These are phyloP conservation scores for Odontamblyopus rebecca DNA, from an alignment of 2,797 vertebrate genomes.

Conservation along the genomic window DNA sequence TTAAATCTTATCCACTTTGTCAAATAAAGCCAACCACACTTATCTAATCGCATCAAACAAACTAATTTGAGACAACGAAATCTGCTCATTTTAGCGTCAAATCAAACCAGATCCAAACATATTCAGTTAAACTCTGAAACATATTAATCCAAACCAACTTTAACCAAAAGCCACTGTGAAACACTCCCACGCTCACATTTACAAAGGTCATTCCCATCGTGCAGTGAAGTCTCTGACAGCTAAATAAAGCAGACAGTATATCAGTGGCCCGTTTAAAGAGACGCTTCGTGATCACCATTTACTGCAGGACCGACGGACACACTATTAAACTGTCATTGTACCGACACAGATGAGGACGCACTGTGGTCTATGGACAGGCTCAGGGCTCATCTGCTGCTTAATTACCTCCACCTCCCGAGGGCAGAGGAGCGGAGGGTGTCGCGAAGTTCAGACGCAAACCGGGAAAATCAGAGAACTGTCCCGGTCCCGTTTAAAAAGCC, in stretches of 20 bases:
- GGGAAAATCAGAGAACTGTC: no score
- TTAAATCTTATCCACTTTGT: no score
- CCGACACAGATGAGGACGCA: constrained; percentile 12
- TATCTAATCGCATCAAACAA: no score
- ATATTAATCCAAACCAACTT: not conserved
- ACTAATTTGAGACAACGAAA: no score
- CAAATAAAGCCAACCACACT: no score
- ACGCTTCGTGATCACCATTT: constrained; percentile 1
- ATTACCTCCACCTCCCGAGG: constrained; percentile 31
- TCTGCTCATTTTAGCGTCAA: not conserved
- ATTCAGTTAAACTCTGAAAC: not conserved
- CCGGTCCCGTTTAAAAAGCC: no score
- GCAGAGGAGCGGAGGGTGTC: not conserved
- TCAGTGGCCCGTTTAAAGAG: not conserved
- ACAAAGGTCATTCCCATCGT: not conserved
- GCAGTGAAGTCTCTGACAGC: not conserved
- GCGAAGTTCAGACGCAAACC: no score
- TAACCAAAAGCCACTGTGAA: constrained; percentile 3
- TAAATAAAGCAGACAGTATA: not conserved
- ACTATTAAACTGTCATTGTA: constrained; percentile 12
- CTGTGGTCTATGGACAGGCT: constrained; percentile 29
- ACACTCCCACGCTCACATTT: not conserved
- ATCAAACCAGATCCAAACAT: not conserved
- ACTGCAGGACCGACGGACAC: constrained; percentile 4
- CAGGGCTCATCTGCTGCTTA: constrained; percentile 39